These are phyloP conservation scores for Antrozous pallidus DNA, from an alignment of 2,797 vertebrate species.

Conservation along the genomic window DNA sequence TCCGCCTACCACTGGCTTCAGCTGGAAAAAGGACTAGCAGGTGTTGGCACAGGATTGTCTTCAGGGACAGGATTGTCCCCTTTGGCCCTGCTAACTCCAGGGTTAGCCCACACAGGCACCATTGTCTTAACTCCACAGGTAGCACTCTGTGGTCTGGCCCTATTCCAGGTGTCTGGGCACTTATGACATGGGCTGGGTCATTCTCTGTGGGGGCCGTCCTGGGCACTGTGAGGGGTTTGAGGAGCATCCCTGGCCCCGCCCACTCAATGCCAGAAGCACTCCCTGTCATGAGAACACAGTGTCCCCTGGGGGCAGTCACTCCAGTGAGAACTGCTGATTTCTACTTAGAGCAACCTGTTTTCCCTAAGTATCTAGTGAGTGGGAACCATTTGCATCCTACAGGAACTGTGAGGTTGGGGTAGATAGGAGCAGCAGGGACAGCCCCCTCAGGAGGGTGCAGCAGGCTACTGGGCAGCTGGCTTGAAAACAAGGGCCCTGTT, in stretches of 20 bases:
- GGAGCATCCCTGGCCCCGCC: not conserved
- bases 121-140: too few species aligned
- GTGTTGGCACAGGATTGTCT: not conserved
- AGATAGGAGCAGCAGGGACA: not conserved
- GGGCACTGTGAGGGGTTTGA: not conserved
- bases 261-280: not conserved
- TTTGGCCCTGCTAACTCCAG: not conserved
- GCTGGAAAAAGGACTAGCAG: too few species aligned
- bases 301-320: not conserved
- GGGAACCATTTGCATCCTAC: accelerated
- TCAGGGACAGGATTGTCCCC: too few species aligned
- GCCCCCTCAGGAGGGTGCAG: not conserved
- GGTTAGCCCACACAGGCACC: not conserved
- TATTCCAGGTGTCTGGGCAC: not conserved
- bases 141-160: not conserved
- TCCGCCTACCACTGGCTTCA: not conserved
- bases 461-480: not conserved
- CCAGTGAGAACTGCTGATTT: not conserved
- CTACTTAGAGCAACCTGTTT: accelerated
- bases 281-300: not conserved
- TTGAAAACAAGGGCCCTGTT: not conserved
- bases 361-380: not conserved
- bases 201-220: too few species aligned
- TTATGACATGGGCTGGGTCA: accelerated
- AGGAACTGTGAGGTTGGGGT: not conserved